Percentiles rank a stretch among this genome's conserved stretches.
phyloP scores from a whole-genome alignment of 64 coral and sea anemone genomes.

The Montipora efflorescens region DNA sequence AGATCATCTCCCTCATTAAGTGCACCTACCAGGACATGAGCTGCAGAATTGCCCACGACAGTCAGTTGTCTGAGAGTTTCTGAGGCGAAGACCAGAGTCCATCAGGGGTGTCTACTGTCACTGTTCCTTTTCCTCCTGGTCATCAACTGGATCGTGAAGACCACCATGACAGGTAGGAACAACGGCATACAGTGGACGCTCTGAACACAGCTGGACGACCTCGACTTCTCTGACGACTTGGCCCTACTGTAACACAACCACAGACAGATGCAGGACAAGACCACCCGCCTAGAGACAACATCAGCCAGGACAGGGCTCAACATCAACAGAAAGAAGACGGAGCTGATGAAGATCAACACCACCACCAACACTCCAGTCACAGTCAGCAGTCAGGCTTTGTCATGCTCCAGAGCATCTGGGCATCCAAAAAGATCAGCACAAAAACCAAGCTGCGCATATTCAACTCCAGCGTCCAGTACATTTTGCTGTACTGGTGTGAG shows the following conservation, averaged over 20 bases:
- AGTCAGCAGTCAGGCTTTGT: neutral
- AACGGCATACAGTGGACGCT: neutral
- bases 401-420: neutral
- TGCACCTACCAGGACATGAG: neutral
- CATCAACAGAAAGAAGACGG: neutral
- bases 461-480: constrained; percentile 30
- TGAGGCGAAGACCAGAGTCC: neutral
- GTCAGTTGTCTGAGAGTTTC: neutral
- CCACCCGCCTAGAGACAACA: neutral
- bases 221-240: constrained; percentile 1
- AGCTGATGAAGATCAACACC: constrained; percentile 2
- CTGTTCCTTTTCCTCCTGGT: constrained; percentile 3
- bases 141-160: neutral
- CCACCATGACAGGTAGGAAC: neutral
- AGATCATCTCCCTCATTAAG: constrained; percentile 10
- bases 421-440: neutral
- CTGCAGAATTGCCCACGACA: neutral
- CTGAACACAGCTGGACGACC: constrained; percentile 10
- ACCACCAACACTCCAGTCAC: neutral
- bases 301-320: neutral
- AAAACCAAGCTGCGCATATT: constrained; percentile 13
- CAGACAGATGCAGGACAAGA: constrained; percentile 24
- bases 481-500: constrained; percentile 30
- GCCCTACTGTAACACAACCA: neutral
- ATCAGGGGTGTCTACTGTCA: neutral